phyloP scores from a whole-genome alignment of 2,797 vertebrate species.

The Diglossa cyanea region DNA sequence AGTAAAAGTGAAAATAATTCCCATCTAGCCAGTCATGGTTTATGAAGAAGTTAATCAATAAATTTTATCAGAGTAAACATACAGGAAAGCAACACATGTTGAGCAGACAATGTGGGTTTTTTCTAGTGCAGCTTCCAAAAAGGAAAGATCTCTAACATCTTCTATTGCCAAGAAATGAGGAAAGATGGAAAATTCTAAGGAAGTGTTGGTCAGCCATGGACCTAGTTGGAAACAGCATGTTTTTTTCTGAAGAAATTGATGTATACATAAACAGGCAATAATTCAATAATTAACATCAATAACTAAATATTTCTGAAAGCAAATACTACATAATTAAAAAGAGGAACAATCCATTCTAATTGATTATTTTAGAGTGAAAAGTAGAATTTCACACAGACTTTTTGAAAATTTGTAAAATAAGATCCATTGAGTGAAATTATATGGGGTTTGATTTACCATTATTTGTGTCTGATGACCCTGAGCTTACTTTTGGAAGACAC shows the following conservation, averaged over 20 bases:
- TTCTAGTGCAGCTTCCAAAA: not conserved
- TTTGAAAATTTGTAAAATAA: not conserved
- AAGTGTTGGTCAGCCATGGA: not conserved
- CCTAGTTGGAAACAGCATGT: not conserved
- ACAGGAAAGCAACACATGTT: not conserved
- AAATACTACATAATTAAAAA: not conserved
- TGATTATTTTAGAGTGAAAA: not conserved
- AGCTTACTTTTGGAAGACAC: not conserved
- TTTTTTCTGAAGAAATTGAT: not conserved
- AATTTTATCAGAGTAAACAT: not conserved
- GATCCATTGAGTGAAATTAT: not conserved
- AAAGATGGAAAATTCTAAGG: not conserved
- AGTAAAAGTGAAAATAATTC: not conserved
- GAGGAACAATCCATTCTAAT: not conserved
- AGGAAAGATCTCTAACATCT: not conserved
- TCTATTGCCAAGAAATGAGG: not conserved
- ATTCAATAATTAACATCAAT: not conserved
- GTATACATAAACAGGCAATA: not conserved
- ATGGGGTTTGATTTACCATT: not conserved
- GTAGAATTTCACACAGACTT: not conserved
- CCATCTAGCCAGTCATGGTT: not conserved
- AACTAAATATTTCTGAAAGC: not conserved
- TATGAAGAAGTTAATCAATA: not conserved
- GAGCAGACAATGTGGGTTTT: not conserved
- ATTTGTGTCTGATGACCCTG: not conserved